Base-by-base conservation (phyloP, 2,113 vertebrate species). In the Coptodon rendalli region DNA sequence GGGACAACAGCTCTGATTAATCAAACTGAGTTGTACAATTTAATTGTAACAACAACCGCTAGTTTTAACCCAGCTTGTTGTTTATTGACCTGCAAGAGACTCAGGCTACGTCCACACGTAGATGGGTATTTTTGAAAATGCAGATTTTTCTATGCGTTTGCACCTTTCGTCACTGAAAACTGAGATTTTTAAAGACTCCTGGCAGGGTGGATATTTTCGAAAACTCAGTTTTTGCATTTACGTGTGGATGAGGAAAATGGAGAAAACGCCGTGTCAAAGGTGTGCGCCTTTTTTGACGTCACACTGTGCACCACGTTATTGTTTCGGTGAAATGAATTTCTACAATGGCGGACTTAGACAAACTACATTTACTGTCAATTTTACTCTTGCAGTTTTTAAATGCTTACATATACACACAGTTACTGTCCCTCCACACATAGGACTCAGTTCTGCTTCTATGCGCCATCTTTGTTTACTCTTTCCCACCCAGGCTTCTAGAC, bases 221-320 rank as follows among this genome's bases (percentile, higher is more conserved):
- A 57, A 57, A 27, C 4, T 57, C 6, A 6, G 31, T 5, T 31
- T 31, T 31, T 31, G 7, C 24, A 8, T 57, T 57, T 57, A 14
- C 2, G 4, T 1, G 24, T 0, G 2, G 1, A 57, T 0, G 4
- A 57, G 0, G 12, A 27, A 57, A 57, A 57, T 3, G 2, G 4
- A 29, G 54, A 3, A 57, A 57, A 29, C 2, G 0, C 24, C 16
- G 7, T 0, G 3, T 57, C 56, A 57, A 29, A 29, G 24, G 7
- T 57, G 7, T 57, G 24, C 1, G 2, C 24, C 0, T 14, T 27
- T 27, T 57, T 57, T 14, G 0, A 57, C 2, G 2, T 27, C 54
- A 57, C 22, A 57, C 54, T 57, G 2, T 57, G 54, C 12, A 0
- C 22, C 2, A 0, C 4, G 2, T 57, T 24, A 56, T 24, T 57